Evolutionary conservation across 2,888 invertebrate species (phyloP), one percentile per base, ranked within the genome.

Genomic region (Temnothorax ravouxi): DNA sequence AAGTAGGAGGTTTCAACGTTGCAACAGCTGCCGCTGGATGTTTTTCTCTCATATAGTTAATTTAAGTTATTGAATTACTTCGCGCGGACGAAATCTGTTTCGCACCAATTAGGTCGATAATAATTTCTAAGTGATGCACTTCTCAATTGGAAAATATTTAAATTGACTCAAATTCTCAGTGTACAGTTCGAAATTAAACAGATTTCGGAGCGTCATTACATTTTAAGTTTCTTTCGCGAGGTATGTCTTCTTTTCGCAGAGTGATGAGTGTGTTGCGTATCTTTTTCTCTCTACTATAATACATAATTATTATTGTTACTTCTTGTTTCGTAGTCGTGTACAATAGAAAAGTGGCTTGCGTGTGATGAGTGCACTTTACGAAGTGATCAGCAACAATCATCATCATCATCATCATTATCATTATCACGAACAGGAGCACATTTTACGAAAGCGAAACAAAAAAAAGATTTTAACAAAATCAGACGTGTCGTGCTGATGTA

Each of bases 281-380:
- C 34, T n/a, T 21, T 64, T 11, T 72, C 38, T 72, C 91, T 92
- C 92, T 92, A 93, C 94, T 95, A 95, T 95, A 95, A 95, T 95
- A 95, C 95, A 95, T 94, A 90, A 94, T 94, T 91, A 93, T 94
- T 93, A 93, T 94, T 94, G 94, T 93, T 91, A 86, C 69, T 83
- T 84, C 88, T 88, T 85, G 83, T 79, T 89, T 85, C 87, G 88
- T 85, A 91, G 89, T 90, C 71, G 61, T 85, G 84, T 88, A 89
- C 83, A 85, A 88, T 89, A 89, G 87, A 88, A 85, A 90, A 87
- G 84, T 87, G 87, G 88, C 83, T 88, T 88, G 76, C 84, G 85
- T 87, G 90, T 83, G 90, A 86, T 80, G 85, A 90, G 79, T 89
- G 83, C 90, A 88, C 91, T 92, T 91, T 91, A 50, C 89, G 91